Evolutionary conservation across 2,888 invertebrate genomes (phyloP).

Genomic region (Scaptomyza polygonia): DNA sequence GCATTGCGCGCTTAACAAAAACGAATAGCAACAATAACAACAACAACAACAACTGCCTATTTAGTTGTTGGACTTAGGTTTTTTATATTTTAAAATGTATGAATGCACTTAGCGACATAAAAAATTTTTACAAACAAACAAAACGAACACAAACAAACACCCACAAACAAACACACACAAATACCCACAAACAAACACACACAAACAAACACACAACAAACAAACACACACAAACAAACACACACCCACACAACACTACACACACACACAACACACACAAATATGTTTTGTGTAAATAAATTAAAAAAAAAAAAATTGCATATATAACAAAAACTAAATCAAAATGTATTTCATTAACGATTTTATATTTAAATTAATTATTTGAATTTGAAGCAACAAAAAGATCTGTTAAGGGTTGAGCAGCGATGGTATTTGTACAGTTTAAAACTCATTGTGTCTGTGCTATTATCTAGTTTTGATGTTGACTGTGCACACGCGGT

Average conservation of each 20-base stretch:
- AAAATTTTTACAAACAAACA: not conserved
- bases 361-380: too few relatives aligned
- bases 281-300: not conserved
- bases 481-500: not conserved
- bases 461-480: not conserved
- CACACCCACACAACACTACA: too few relatives aligned
- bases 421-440: not conserved
- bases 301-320: not conserved
- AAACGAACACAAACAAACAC: too few relatives aligned
- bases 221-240: not conserved
- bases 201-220: too few relatives aligned
- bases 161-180: too few relatives aligned
- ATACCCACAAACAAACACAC: too few relatives aligned
- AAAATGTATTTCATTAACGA: not conserved
- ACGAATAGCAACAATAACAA: not conserved
- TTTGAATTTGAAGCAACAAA: too few relatives aligned
- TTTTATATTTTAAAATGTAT: not conserved
- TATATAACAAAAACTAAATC: not conserved
- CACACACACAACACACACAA: not conserved
- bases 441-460: not conserved
- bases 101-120: not conserved
- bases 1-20: slow-evolving; percentile 87
- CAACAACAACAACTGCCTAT: not conserved
- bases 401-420: not conserved
- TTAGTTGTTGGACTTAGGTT: not conserved